Evolutionary conservation across 2,888 invertebrate genomes (phyloP).

Genomic region (Metallyticus violacea): DNA sequence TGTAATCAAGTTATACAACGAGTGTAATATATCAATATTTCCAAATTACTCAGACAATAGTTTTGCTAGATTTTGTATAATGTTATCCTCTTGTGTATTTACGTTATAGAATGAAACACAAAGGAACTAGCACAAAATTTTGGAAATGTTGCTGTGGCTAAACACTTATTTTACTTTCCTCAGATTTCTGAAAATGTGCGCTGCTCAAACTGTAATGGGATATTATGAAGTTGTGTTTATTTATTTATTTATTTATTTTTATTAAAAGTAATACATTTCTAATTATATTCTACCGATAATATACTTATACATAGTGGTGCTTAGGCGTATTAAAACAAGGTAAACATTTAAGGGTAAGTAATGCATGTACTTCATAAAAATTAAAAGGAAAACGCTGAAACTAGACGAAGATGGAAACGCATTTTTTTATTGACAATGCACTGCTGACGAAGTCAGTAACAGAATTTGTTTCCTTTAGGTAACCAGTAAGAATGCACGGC

Average conservation of each 20-base stretch:
- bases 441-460: neutral
- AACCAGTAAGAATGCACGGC: slow-evolving; percentile 5
- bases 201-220: too few relatives aligned
- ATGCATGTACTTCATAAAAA: neutral
- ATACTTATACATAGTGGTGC: neutral
- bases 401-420: neutral
- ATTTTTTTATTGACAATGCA: neutral
- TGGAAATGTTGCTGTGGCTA: too few relatives aligned
- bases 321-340: neutral
- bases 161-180: too few relatives aligned
- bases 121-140: too few relatives aligned
- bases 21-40: too few relatives aligned
- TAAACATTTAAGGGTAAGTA: neutral
- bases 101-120: too few relatives aligned
- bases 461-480: neutral
- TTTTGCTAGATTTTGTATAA: too few relatives aligned
- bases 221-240: too few relatives aligned
- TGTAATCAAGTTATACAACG: too few relatives aligned
- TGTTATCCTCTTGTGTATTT: too few relatives aligned
- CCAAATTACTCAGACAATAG: too few relatives aligned
- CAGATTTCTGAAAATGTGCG: too few relatives aligned
- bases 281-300: neutral
- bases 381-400: neutral
- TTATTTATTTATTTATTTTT: neutral
- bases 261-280: neutral